Evolutionary conservation across 2,113 vertebrate species (phyloP).

Genomic region (Calyptomena viridis): DNA sequence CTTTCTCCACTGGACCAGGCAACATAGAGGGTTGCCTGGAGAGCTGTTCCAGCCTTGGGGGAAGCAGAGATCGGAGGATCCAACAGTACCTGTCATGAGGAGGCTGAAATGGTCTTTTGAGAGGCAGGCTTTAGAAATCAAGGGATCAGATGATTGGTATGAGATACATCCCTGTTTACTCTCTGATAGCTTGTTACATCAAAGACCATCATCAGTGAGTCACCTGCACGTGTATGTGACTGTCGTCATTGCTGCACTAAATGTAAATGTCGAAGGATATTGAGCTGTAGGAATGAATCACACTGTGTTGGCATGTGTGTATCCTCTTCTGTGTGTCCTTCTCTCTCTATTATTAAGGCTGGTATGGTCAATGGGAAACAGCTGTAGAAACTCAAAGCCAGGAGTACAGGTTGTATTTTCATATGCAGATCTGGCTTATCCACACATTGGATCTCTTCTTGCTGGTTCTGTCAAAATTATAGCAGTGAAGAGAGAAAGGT

Average conservation of each 20-base stretch:
- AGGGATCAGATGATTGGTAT: not conserved
- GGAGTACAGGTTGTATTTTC: not conserved
- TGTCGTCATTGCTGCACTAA: not conserved
- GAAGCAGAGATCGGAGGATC: not conserved
- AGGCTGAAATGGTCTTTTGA: not conserved
- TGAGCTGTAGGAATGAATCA: not conserved
- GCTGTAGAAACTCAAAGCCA: not conserved
- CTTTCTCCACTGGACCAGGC: not conserved
- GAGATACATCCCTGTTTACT: not conserved
- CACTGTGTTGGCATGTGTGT: not conserved
- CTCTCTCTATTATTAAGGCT: not conserved
- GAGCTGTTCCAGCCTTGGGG: not conserved
- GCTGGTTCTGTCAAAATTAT: not conserved
- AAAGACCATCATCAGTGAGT: slow-evolving; percentile 22
- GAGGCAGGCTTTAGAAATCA: not conserved
- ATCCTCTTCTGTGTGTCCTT: not conserved
- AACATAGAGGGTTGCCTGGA: not conserved
- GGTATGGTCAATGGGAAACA: not conserved
- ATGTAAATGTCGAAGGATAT: slow-evolving; percentile 1
- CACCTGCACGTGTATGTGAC: not conserved
- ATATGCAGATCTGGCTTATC: not conserved
- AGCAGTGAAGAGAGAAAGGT: not conserved
- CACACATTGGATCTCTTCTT: not conserved
- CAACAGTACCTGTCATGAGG: not conserved
- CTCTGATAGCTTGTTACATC: not conserved